Conservation (phyloP, 2,113 vertebrate species). For the Seriola quinqueradiata region DNA sequence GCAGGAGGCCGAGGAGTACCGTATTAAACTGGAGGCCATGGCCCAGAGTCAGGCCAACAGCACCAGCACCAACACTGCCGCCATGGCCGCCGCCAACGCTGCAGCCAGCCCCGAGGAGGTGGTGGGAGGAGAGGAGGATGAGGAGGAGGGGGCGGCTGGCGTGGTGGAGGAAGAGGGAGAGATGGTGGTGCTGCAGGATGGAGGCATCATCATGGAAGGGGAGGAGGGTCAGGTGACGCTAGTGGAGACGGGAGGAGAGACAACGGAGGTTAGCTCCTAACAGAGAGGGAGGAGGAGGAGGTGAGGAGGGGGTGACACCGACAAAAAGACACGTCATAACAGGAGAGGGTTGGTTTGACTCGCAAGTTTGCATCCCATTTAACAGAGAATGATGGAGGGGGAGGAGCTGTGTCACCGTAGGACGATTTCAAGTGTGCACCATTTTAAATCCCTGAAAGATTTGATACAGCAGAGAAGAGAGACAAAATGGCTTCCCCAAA, state of each 20-base stretch:
- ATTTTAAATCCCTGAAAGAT: slow-evolving; percentile 12
- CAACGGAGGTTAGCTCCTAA: slow-evolving; percentile 78
- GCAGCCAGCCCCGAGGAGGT: slow-evolving; percentile 73
- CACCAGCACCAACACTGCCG: neutral
- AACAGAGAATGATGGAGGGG: neutral
- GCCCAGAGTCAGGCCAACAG: slow-evolving; percentile 78
- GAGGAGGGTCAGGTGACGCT: slow-evolving; percentile 83
- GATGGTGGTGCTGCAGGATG: slow-evolving; percentile 84
- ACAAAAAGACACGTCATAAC: neutral
- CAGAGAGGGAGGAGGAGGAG: neutral
- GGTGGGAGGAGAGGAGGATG: slow-evolving; percentile 68
- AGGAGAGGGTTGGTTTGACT: slow-evolving; percentile 17
- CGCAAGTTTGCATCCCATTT: neutral
- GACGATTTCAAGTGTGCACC: neutral
- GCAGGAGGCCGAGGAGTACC: slow-evolving; percentile 90
- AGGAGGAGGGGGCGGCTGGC: slow-evolving; percentile 65
- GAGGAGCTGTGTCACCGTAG: neutral
- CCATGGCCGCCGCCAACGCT: slow-evolving; percentile 22
- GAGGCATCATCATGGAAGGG: slow-evolving; percentile 81
- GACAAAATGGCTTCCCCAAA: neutral
- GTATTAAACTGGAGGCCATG: slow-evolving; percentile 89
- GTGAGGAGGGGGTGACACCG: neutral
- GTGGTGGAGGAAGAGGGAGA: slow-evolving; percentile 77
- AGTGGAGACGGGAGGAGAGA: slow-evolving; percentile 73
- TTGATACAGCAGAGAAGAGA: neutral